Percentiles rank a stretch among this genome's conserved stretches.
Evolutionary conservation across 2,888 invertebrate genomes (phyloP).

Genomic region (Morpho deidamia): DNA sequence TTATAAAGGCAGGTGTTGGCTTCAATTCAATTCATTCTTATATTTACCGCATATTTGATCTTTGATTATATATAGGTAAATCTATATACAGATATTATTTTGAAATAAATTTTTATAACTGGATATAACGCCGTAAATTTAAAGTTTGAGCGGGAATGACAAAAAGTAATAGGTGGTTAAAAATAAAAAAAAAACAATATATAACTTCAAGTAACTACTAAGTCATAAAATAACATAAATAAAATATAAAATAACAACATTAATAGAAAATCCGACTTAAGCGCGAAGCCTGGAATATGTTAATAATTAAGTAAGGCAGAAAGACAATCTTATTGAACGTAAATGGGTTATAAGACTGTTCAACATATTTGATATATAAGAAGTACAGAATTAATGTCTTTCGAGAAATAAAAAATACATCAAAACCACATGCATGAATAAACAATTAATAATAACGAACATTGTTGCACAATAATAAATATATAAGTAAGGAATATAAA

Average conservation of each 20-base stretch:
- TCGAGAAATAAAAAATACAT: conserved; percentile 9
- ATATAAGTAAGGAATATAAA: conserved; percentile 3
- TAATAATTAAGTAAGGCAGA: conserved; percentile 2
- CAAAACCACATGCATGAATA: conserved; percentile 19
- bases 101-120: not conserved
- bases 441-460: conserved; percentile 1
- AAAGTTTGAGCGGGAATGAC: conserved; percentile 24
- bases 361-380: not conserved
- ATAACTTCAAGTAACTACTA: no score
- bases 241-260: not conserved
- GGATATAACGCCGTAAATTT: not conserved
- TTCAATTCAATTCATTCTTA: no score
- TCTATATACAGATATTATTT: not conserved
- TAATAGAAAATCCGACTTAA: not conserved
- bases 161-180: conserved; percentile 17
- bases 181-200: not conserved
- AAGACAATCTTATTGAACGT: not conserved
- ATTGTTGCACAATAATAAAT: conserved; percentile 2
- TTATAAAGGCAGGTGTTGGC: no score
- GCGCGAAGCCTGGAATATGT: conserved; percentile 6
- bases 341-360: not conserved
- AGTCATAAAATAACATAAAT: not conserved
- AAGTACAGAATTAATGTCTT: conserved; percentile 8
- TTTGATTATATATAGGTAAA: no score
- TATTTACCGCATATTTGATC: no score